Base-by-base conservation (phyloP, 2,797 vertebrate genomes). In the Huso huso region DNA sequence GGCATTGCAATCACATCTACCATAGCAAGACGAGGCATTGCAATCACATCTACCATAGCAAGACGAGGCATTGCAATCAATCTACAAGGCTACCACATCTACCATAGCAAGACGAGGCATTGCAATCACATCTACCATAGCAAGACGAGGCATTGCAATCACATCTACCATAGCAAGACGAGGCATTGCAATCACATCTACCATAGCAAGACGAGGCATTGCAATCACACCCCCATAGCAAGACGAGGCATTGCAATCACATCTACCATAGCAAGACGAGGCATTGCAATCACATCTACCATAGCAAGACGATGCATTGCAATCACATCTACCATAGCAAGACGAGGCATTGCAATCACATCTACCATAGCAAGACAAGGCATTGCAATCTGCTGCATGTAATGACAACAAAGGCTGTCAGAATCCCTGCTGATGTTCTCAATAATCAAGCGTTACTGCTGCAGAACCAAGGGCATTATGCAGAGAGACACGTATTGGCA, bases 371-470 rank as follows among this genome's bases (percentile, higher is more conserved):
- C 37, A 37, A 37, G 37, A 37, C 37, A 37, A 37, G 37, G 37
- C 37, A 37, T 37, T 37, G 37, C 37, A 37, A 37, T 37, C 37
- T n/a, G 6, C 11, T 11, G 15, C 11, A 58, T n/a, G 55, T 11
- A 58, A 58, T 13, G 7, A 58, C 2, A 58, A 58, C 55, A 58
- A 58, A 58, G 6, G 55, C 11, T 58, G 55, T 58, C 55, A 58
- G 10, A 11, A 58, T 58, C 15, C 12, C 55, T 58, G 10, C 12
- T 58, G 11, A 3, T 11, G 55, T 58, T 7, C 55, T 58, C 12
- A 58, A 71, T 75, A 73, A 73, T 75, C 74, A 71, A 73, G 65
- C 69, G 1, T 18, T 18, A 18, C 71, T 72, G 71, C 69, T 71
- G 68, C 67, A 63, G 73, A 75, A 73, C 69, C 66, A 55, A 65